A percentile compares a stretch with the other conserved stretches of the same genome.
Evolutionary conservation across 2,797 vertebrate genomes (phyloP).

Genomic region (Leptodactylus fallax): DNA sequence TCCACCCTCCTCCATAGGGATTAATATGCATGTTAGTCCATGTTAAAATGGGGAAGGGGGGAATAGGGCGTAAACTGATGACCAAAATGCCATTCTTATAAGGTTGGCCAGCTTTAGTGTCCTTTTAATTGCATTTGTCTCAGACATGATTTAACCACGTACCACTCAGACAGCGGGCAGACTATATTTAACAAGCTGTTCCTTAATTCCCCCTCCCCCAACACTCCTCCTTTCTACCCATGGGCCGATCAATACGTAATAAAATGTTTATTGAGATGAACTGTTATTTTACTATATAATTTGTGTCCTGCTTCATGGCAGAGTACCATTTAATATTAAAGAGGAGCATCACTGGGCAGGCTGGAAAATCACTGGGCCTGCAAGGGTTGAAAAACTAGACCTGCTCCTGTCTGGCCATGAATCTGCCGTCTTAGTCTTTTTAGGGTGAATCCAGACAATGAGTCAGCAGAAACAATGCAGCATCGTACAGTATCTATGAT

Average conservation of each 20-base stretch:
- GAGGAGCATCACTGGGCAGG: background rate
- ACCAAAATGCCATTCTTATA: background rate
- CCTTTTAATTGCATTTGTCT: conserved; percentile 6
- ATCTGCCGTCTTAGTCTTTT: background rate
- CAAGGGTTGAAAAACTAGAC: background rate
- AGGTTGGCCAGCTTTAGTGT: background rate
- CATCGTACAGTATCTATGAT: background rate
- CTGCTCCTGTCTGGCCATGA: background rate
- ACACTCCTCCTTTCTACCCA: background rate
- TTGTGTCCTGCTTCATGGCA: background rate
- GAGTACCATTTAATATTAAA: background rate
- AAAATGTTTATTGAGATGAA: conserved; percentile 14
- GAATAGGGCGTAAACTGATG: background rate
- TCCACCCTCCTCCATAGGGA: conserved; percentile 15
- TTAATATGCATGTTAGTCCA: background rate
- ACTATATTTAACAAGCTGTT: background rate
- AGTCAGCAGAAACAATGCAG: conserved; percentile 7
- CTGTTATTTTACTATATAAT: background rate
- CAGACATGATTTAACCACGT: background rate
- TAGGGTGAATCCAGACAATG: background rate
- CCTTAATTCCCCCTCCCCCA: background rate
- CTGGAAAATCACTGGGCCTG: background rate
- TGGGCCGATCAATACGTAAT: background rate
- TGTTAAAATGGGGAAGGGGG: background rate
- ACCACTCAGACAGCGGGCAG: background rate